phyloP scores from a whole-genome alignment of 2,113 vertebrate species.

The Misgurnus anguillicaudatus region DNA sequence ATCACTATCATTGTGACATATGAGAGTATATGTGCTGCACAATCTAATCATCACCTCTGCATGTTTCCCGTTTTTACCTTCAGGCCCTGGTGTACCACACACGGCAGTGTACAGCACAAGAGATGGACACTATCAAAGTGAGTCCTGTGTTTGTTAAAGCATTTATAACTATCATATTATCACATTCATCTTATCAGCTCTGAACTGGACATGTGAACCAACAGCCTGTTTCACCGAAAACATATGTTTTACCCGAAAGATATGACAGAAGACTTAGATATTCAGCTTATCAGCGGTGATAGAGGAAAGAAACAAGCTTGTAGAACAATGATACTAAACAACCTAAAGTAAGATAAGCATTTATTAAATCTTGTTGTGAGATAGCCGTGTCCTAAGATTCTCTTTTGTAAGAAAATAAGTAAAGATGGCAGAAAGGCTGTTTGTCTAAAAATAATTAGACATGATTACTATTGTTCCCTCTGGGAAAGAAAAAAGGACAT shows the following conservation, averaged over 20 bases:
- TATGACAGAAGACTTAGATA: background rate
- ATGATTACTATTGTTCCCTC: background rate
- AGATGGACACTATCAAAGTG: slow-evolving; percentile 78
- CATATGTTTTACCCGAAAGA: background rate
- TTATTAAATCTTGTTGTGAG: background rate
- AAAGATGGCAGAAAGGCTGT: background rate
- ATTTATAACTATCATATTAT: background rate
- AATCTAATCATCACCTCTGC: background rate
- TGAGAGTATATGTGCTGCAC: background rate
- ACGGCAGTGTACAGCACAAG: slow-evolving; percentile 84
- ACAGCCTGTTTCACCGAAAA: background rate
- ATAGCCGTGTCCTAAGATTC: background rate
- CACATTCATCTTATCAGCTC: slow-evolving; percentile 5
- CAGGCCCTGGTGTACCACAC: slow-evolving; percentile 87
- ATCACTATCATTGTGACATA: background rate
- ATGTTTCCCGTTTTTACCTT: slow-evolving; percentile 42
- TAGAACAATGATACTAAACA: background rate
- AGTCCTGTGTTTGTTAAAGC: slow-evolving; percentile 67
- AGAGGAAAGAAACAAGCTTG: background rate
- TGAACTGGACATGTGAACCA: background rate
- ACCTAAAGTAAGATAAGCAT: background rate
- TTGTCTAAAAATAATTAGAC: background rate
- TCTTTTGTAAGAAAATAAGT: background rate
- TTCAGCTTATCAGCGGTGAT: background rate
- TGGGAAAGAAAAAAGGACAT: background rate